Evolutionary conservation across 2,888 invertebrate species (phyloP).

Genomic region (Melinaea menophilus): DNA sequence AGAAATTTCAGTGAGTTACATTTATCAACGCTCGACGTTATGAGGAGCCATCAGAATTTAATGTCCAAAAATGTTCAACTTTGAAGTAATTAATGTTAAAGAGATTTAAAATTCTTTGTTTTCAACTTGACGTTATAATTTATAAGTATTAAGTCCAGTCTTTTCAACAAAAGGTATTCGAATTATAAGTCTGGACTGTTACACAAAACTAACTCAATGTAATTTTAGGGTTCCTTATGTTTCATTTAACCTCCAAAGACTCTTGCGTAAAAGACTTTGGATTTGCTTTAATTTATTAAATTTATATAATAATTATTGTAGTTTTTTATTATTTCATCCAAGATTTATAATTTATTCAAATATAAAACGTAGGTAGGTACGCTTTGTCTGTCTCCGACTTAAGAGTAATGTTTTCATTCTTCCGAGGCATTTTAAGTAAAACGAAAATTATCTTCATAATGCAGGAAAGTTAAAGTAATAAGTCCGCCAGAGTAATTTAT

Average conservation of each 20-base stretch:
- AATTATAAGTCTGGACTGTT: constrained; percentile 29
- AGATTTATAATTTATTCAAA: neutral
- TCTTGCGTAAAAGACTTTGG: no score
- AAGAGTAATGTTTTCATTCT: constrained; percentile 6
- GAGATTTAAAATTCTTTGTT: neutral
- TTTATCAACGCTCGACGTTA: constrained; percentile 13
- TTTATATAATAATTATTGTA: no score
- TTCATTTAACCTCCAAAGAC: no score
- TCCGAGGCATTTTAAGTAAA: constrained; percentile 6
- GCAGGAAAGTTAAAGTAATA: constrained; percentile 5
- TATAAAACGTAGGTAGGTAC: neutral
- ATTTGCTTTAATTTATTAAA: no score
- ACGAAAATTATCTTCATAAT: constrained; percentile 8
- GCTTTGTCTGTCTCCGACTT: constrained; percentile 1
- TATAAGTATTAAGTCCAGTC: no score
- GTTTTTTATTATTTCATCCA: no score
- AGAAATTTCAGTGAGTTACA: constrained; percentile 15
- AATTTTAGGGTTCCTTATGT: no score
- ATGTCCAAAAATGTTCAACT: neutral
- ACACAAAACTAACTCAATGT: constrained; percentile 37
- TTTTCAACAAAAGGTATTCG: no score
- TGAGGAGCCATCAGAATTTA: constrained; percentile 6
- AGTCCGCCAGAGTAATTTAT: constrained; percentile 7
- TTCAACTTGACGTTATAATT: neutral
- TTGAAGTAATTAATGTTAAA: neutral